Evolutionary conservation across 2,797 vertebrate genomes (phyloP).

Genomic region (Anas bernieri): DNA sequence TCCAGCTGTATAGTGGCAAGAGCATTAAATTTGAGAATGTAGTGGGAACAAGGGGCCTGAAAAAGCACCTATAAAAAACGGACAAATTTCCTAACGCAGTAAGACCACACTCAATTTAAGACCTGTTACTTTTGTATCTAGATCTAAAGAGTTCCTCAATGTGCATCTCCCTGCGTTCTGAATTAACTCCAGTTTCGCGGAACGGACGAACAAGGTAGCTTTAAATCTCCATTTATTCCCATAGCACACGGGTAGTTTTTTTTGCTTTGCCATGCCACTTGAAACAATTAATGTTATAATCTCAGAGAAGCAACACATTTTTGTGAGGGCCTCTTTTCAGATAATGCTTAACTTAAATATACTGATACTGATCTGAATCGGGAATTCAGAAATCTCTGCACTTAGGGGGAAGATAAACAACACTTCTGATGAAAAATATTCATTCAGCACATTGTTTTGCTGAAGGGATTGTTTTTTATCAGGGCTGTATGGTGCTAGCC

Average conservation of each 20-base stretch:
- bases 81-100: slow-evolving; percentile 65
- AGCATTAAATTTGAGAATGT: slow-evolving; percentile 84
- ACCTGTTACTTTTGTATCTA: slow-evolving; percentile 24
- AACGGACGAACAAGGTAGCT: background rate
- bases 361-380: background rate
- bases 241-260: background rate
- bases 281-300: background rate
- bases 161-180: background rate
- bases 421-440: slow-evolving; percentile 85
- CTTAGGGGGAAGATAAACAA: slow-evolving; percentile 69
- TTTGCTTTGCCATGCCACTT: background rate
- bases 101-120: slow-evolving; percentile 56
- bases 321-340: background rate
- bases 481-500: slow-evolving; percentile 85
- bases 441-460: slow-evolving; percentile 83
- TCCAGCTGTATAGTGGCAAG: slow-evolving; percentile 85
- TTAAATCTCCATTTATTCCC: background rate
- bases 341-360: background rate
- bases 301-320: background rate
- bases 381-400: background rate
- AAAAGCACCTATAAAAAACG: slow-evolving; percentile 81
- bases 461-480: slow-evolving; percentile 84
- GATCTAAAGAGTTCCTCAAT: slow-evolving; percentile 4
- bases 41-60: slow-evolving; percentile 78
- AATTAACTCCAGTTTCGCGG: background rate